These are phyloP conservation scores for Phlogophora meticulosa DNA, from an alignment of 2,888 invertebrate species.

Conservation along the genomic window DNA sequence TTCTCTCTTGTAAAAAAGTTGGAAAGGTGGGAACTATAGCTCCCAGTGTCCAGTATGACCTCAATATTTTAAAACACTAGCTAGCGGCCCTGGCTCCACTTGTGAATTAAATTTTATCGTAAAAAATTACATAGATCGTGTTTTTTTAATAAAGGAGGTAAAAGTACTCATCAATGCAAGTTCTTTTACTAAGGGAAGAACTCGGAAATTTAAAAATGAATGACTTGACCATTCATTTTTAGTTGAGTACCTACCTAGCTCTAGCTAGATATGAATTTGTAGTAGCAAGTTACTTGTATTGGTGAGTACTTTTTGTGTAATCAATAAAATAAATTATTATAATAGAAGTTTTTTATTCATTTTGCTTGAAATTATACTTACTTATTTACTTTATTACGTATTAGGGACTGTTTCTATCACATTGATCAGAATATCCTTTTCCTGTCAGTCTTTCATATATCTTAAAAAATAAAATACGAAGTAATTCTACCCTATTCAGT, in stretches of 20 bases:
- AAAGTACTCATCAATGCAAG: no score
- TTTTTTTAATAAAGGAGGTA: no score
- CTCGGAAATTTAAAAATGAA: constrained; percentile 22
- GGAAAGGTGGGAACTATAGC: constrained; percentile 36
- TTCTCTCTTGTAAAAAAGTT: constrained; percentile 20
- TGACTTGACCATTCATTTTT: constrained; percentile 12
- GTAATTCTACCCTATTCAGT: constrained; percentile 17
- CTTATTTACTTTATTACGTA: no score
- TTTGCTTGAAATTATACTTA: no score
- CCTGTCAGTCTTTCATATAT: constrained; percentile 14
- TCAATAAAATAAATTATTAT: no score
- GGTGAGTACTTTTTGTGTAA: constrained; percentile 15
- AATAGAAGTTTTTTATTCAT: no score
- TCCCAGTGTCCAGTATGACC: constrained; percentile 32
- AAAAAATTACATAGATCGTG: no score
- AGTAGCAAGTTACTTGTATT: constrained; percentile 24
- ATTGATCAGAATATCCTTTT: constrained; percentile 25
- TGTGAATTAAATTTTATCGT: constrained; percentile 31
- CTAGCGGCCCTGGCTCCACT: constrained; percentile 32
- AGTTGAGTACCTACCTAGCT: constrained; percentile 3
- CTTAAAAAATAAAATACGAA: constrained; percentile 15
- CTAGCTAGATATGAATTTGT: constrained; percentile 15
- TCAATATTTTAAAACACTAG: constrained; percentile 26
- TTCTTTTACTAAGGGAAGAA: background rate
- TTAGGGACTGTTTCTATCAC: no score